phyloP scores from a whole-genome alignment of 1,140 invertebrate species.

The Anastatus disparis region DNA sequence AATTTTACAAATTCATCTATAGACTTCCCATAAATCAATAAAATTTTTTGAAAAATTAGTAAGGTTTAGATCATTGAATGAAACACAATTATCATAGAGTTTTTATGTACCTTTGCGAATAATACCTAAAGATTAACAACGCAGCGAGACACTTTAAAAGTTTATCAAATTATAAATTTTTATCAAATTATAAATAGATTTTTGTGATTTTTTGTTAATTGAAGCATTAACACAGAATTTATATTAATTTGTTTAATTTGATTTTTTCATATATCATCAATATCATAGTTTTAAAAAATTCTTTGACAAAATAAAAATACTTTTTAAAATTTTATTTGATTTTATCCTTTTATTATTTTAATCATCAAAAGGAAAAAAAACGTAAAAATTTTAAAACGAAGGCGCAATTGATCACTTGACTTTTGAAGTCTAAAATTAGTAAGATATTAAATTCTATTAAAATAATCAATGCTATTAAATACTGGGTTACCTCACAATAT shows the following conservation, averaged over 20 bases:
- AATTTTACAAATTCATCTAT: conserved; percentile 11
- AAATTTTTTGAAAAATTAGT: neutral
- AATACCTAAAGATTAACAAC: conserved; percentile 2
- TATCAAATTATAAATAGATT: neutral
- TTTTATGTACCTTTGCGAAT: conserved; percentile 15
- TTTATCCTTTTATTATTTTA: conserved; percentile 9
- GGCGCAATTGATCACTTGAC: neutral
- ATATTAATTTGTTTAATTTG: neutral
- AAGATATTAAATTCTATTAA: conserved; percentile 27
- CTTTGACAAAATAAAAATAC: neutral
- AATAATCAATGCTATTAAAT: conserved; percentile 36
- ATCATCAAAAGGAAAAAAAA: neutral
- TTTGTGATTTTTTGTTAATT: conserved; percentile 2
- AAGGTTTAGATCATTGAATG: neutral
- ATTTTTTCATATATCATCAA: neutral
- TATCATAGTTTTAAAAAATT: neutral
- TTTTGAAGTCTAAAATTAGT: conserved; percentile 28
- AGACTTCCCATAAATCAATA: neutral
- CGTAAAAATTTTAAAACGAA: neutral
- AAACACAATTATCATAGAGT: neutral
- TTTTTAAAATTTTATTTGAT: conserved; percentile 8
- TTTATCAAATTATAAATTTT: neutral
- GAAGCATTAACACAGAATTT: neutral
- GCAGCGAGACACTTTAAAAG: neutral
- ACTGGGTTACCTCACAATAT: conserved; percentile 29